Evolutionary conservation across 2,888 invertebrate species (phyloP).

Genomic region (Eilema sororculum): DNA sequence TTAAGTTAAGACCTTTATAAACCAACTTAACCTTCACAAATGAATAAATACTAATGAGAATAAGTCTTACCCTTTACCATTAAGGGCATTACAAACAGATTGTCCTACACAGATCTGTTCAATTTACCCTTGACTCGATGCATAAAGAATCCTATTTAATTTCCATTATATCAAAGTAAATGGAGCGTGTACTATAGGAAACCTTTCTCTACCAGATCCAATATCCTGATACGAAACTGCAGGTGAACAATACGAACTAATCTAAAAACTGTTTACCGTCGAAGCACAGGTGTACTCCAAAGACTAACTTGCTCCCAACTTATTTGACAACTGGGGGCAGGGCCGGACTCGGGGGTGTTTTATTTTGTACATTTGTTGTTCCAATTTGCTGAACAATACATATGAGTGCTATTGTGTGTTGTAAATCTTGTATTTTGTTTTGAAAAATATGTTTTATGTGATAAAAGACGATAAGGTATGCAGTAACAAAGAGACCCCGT

Average conservation of each 20-base stretch:
- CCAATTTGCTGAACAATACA: not conserved
- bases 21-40: not conserved
- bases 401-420: not conserved
- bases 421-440: not conserved
- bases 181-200: not conserved
- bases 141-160: constrained; percentile 7
- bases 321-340: constrained; percentile 45
- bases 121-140: not conserved
- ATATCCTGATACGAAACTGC: constrained; percentile 34
- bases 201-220: constrained; percentile 19
- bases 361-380: constrained; percentile 9
- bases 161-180: constrained; percentile 18
- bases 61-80: not conserved
- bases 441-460: not conserved
- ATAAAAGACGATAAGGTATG: not conserved
- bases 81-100: not conserved
- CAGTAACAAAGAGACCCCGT: not conserved
- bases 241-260: constrained; percentile 46
- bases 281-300: constrained; percentile 41
- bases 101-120: not conserved
- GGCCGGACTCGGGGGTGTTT: constrained; percentile 24
- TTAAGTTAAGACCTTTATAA: not conserved
- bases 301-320: constrained; percentile 43
- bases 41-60: not conserved
- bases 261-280: constrained; percentile 51